These are phyloP conservation scores for Cerastoderma edule DNA, from an alignment of 2,888 invertebrate genomes.

Conservation along the genomic window DNA sequence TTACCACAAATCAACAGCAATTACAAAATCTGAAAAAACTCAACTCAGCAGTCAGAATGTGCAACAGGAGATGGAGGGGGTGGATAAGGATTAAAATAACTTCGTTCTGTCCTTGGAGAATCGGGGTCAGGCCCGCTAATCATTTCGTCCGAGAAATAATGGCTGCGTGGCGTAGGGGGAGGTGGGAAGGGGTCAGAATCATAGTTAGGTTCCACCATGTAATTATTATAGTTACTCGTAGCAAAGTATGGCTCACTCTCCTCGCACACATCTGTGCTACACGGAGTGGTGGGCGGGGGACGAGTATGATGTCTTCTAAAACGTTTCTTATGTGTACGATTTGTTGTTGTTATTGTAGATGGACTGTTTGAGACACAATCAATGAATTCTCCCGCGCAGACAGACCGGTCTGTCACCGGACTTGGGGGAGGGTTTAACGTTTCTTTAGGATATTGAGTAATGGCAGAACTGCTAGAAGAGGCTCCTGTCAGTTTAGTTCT, in stretches of 20 bases:
- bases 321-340: slow-evolving; percentile 85
- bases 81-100: slow-evolving; percentile 91
- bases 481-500: slow-evolving; percentile 89
- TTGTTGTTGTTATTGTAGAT: slow-evolving; percentile 75
- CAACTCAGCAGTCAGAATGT: slow-evolving; percentile 79
- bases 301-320: slow-evolving; percentile 89
- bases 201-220: slow-evolving; percentile 84
- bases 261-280: slow-evolving; percentile 96
- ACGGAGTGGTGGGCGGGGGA: slow-evolving; percentile 95
- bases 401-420: slow-evolving; percentile 88
- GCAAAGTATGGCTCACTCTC: slow-evolving; percentile 83
- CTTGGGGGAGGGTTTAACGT: slow-evolving; percentile 95
- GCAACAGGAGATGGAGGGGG: slow-evolving; percentile 92
- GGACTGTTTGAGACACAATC: slow-evolving; percentile 79
- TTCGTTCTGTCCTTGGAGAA: slow-evolving; percentile 88
- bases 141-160: slow-evolving; percentile 88
- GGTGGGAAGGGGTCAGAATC: slow-evolving; percentile 90
- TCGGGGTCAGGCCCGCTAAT: slow-evolving; percentile 84
- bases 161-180: slow-evolving; percentile 90
- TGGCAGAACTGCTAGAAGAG: slow-evolving; percentile 88
- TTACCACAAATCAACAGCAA: too few species aligned
- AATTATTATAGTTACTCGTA: slow-evolving; percentile 70
- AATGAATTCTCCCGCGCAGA: slow-evolving; percentile 76
- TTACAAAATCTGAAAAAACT: too few species aligned
- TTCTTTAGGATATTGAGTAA: slow-evolving; percentile 88